These are phyloP conservation scores for Centropristis striata DNA, from an alignment of 2,113 vertebrate genomes.

Conservation along the genomic window DNA sequence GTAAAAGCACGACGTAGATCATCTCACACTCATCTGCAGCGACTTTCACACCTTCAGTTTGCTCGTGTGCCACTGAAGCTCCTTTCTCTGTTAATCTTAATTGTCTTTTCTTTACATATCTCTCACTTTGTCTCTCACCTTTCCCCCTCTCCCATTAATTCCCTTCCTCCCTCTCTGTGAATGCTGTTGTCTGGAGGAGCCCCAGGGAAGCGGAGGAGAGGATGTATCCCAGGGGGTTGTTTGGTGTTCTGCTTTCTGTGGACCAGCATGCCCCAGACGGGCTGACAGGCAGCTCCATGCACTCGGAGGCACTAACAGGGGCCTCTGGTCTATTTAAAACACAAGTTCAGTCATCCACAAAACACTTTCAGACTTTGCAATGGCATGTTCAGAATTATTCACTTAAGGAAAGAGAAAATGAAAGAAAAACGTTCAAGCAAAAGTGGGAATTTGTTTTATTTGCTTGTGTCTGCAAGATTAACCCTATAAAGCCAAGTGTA, in stretches of 20 bases:
- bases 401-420: constrained; percentile 18
- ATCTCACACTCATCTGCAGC: constrained; percentile 41
- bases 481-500: too few species aligned
- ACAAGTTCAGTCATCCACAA: constrained; percentile 63
- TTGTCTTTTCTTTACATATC: constrained; percentile 18
- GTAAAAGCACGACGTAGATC: constrained; percentile 41
- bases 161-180: constrained; percentile 12
- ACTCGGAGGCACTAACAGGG: constrained; percentile 35
- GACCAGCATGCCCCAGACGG: constrained; percentile 61
- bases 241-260: constrained; percentile 68
- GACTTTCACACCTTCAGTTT: constrained; percentile 56
- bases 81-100: constrained; percentile 14
- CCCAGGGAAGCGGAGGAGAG: constrained; percentile 64
- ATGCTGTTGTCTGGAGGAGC: constrained; percentile 53
- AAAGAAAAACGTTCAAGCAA: neutral
- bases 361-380: constrained; percentile 46
- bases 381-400: constrained; percentile 35
- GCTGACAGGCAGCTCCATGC: constrained; percentile 49
- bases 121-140: constrained; percentile 19
- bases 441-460: neutral
- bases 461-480: constrained; percentile 11
- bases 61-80: constrained; percentile 19
- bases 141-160: neutral
- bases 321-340: constrained; percentile 52
- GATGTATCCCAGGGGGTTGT: constrained; percentile 66